Evolutionary conservation across 2,888 invertebrate species (phyloP).

Genomic region (Pteria penguin): DNA sequence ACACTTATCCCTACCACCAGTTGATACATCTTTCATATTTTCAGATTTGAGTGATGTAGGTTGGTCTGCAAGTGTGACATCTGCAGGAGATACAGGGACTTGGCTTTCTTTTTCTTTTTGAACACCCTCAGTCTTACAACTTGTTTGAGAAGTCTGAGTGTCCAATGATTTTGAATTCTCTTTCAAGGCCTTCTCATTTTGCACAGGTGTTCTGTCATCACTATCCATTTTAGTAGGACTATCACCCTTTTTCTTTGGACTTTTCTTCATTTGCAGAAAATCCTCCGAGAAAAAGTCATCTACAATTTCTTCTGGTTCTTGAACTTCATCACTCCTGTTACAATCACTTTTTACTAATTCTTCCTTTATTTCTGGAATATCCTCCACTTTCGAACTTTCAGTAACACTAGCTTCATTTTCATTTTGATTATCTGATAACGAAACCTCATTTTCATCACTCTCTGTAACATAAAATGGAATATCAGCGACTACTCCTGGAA

Average conservation of each 20-base stretch:
- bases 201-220: neutral
- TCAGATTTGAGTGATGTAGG: conserved; percentile 17
- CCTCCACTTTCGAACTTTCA: conserved; percentile 11
- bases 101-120: neutral
- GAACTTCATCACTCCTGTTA: neutral
- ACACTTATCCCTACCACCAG: neutral
- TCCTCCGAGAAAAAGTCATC: conserved; percentile 24
- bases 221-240: neutral
- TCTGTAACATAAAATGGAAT: neutral
- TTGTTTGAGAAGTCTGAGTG: neutral
- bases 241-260: conserved; percentile 18
- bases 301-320: neutral
- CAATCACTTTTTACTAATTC: neutral
- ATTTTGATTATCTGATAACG: neutral
- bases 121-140: neutral
- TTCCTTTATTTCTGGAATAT: conserved; percentile 8
- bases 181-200: neutral
- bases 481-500: conserved; percentile 4
- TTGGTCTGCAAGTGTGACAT: conserved; percentile 21
- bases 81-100: conserved; percentile 10
- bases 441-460: neutral
- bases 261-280: conserved; percentile 14
- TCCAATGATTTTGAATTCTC: neutral
- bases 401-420: neutral
- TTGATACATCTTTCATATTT: neutral